phyloP scores from a whole-genome alignment of 1,140 invertebrate species.

The Meloidogyne exigua region DNA sequence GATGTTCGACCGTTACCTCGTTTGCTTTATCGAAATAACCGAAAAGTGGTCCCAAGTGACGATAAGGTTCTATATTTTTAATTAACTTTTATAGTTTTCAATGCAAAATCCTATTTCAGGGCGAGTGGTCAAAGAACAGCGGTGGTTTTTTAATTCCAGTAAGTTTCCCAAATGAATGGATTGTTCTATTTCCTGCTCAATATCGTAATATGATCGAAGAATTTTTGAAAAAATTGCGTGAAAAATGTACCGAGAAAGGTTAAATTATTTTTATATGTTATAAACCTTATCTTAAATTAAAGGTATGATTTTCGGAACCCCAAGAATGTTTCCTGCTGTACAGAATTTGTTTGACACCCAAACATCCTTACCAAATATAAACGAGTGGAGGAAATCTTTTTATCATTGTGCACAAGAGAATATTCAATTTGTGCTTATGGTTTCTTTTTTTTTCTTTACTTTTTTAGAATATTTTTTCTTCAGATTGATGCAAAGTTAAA shows the following conservation, averaged over 20 bases:
- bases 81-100: background rate
- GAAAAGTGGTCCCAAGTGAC: background rate
- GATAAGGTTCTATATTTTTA: background rate
- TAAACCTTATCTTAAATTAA: background rate
- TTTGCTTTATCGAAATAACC: conserved; percentile 2
- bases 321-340: background rate
- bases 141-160: background rate
- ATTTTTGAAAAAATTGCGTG: background rate
- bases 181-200: background rate
- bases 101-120: background rate
- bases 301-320: background rate
- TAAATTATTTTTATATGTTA: background rate
- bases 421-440: conserved; percentile 18
- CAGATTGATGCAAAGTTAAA: background rate
- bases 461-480: background rate
- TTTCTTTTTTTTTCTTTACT: background rate
- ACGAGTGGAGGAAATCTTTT: conserved; percentile 8
- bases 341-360: background rate
- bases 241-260: background rate
- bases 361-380: background rate
- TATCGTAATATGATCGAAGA: background rate
- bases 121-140: background rate
- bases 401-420: background rate
- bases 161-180: background rate
- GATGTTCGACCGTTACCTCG: background rate